Base-by-base conservation (phyloP, 2,888 invertebrate species). In the Helleia helle region DNA sequence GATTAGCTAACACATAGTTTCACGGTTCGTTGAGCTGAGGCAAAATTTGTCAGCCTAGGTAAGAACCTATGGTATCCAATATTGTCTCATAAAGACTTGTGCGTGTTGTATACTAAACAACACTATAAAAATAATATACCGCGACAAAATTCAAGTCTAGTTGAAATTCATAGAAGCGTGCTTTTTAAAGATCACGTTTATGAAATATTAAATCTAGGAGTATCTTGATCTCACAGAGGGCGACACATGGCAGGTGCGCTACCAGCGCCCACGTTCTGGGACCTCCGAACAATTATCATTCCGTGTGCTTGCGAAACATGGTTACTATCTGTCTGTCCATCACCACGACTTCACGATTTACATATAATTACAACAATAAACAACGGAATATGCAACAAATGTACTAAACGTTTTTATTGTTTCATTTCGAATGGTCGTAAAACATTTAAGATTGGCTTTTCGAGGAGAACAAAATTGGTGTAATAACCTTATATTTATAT, bases 361-460 rank as follows among this genome's bases (percentile, higher is more conserved):
- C 83, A 81, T 81, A 80, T 83, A 84, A 83, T 83, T 79, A 81
- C 73, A 76, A 81, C 81, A 74, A 75, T 76, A 80, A 74, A 80
- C 77, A 70, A 76, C 70, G 59, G 68, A 76, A 71, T 70, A 63
- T 62, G 58, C 65, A 58, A 60, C 59, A 59, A 62, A n/a, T n/a
- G 59, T 62, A 61, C 65, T 62, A 64, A 62, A 64, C 64, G 34
- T 17, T 9, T 17, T 17, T 34, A 18, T 18, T 54, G 22, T 22
- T 22, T 5, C 22, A 3, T 22, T 22, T n/a, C n/a, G n/a, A n/a
- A n/a, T n/a, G n/a, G n/a, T n/a, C n/a, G n/a, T n/a, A n/a, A n/a
- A n/a, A n/a, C n/a, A n/a, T n/a, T n/a, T n/a, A n/a, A n/a, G n/a
- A n/a, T n/a, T n/a, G n/a, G n/a, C n/a, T n/a, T n/a, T n/a, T n/a